Percentiles rank a stretch among this genome's conserved stretches.
phyloP scores from a whole-genome alignment of 2,797 vertebrate genomes.

The Danio choprae region DNA sequence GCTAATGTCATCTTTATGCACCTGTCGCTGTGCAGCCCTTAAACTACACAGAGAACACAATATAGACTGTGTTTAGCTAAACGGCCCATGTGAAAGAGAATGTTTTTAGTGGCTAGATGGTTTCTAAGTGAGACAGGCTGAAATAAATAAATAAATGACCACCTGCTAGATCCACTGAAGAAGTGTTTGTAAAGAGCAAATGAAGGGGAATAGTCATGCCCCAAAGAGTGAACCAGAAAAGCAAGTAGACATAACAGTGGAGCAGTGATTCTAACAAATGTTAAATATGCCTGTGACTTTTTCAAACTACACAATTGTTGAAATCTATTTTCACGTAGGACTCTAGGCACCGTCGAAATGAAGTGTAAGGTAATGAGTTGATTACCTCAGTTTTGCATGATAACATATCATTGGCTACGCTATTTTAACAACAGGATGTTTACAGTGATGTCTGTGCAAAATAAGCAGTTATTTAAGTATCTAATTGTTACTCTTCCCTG shows the following conservation, averaged over 20 bases:
- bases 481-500: constrained; percentile 33
- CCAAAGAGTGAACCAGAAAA: constrained; percentile 35
- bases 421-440: constrained; percentile 43
- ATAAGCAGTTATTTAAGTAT: background rate
- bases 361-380: constrained; percentile 25
- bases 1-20: constrained; percentile 35
- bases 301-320: background rate
- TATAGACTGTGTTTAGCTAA: constrained; percentile 36
- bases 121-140: constrained; percentile 33
- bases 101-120: constrained; percentile 37
- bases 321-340: background rate
- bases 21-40: constrained; percentile 15
- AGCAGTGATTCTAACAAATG: constrained; percentile 8
- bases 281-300: constrained; percentile 7
- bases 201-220: constrained; percentile 53
- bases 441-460: constrained; percentile 4
- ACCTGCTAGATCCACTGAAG: constrained; percentile 53
- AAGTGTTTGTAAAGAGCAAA: constrained; percentile 52
- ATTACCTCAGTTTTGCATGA: constrained; percentile 31
- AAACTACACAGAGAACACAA: constrained; percentile 35
- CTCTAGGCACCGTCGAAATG: constrained; percentile 20
- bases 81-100: background rate
- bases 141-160: constrained; percentile 55
- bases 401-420: constrained; percentile 22
- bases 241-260: constrained; percentile 23